A percentile compares a stretch with the other conserved stretches of the same genome.
These are phyloP conservation scores for Globia sparganii DNA, from an alignment of 2,888 invertebrate species.

Conservation along the genomic window DNA sequence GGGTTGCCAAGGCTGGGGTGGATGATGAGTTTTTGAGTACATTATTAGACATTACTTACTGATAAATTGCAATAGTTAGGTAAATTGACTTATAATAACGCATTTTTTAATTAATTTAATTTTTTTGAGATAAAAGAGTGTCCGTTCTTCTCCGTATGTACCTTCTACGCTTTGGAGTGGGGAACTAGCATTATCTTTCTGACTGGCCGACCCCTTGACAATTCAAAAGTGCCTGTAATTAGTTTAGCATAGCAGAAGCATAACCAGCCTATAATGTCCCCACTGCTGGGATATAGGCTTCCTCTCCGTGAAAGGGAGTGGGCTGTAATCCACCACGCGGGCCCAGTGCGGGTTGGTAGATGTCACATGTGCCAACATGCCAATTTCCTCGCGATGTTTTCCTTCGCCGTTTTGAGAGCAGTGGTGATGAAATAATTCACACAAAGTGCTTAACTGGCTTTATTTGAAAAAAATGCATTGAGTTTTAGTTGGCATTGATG, in stretches of 20 bases:
- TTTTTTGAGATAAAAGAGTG: neutral
- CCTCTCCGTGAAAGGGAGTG: too few species aligned
- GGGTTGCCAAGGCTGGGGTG: neutral
- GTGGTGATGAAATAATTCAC: too few species aligned
- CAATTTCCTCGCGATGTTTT: too few species aligned
- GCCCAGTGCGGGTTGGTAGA: too few species aligned
- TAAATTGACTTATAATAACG: neutral
- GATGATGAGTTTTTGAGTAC: neutral
- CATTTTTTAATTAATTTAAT: neutral
- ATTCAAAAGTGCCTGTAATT: neutral
- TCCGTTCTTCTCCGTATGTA: neutral
- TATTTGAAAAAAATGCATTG: neutral
- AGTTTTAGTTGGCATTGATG: neutral
- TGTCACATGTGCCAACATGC: too few species aligned
- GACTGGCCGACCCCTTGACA: neutral
- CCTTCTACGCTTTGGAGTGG: neutral
- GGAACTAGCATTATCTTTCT: neutral
- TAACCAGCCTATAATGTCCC: too few species aligned
- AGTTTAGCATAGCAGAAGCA: too few species aligned
- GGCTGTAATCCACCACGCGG: too few species aligned
- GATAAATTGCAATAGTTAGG: neutral
- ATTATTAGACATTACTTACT: neutral
- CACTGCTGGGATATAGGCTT: too few species aligned
- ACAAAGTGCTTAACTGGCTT: too few species aligned
- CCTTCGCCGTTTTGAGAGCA: too few species aligned